Evolutionary conservation across 2,113 vertebrate species (phyloP).

Genomic region (Andinoacara biseriatus): DNA sequence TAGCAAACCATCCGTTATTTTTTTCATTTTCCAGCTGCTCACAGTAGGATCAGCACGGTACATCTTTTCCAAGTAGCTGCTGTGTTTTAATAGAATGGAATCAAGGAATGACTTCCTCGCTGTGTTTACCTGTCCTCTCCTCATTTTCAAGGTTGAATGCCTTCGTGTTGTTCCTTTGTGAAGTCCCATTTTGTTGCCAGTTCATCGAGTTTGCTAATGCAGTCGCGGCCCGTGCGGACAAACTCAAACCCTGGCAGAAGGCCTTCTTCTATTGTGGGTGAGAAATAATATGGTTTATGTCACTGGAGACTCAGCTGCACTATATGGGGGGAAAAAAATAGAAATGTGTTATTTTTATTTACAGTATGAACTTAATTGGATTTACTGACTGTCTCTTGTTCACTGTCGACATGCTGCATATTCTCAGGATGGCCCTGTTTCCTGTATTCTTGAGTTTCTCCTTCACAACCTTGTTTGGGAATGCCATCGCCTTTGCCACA

Average conservation of each 20-base stretch:
- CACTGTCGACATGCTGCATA: not conserved
- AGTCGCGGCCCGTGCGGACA: constrained; percentile 84
- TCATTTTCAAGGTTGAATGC: constrained; percentile 85
- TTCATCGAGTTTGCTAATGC: constrained; percentile 94
- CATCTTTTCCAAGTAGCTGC: not conserved
- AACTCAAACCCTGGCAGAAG: constrained; percentile 93
- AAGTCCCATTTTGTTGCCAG: constrained; percentile 97
- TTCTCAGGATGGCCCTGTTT: constrained; percentile 90
- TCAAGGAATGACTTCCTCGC: not conserved
- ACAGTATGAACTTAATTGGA: not conserved
- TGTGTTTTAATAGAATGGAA: not conserved
- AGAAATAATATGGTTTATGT: constrained; percentile 54
- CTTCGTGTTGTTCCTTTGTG: constrained; percentile 91
- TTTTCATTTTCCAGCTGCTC: not conserved
- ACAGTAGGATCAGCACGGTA: not conserved
- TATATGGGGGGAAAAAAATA: not conserved
- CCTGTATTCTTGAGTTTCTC: constrained; percentile 89
- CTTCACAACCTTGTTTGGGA: constrained; percentile 92
- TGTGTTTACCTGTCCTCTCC: constrained; percentile 8
- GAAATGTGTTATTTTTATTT: not conserved
- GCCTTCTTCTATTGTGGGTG: constrained; percentile 95
- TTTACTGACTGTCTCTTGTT: constrained; percentile 10
- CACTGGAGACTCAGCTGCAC: not conserved
- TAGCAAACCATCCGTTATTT: no score
- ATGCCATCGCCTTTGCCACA: constrained; percentile 91